phyloP scores from a whole-genome alignment of 2,888 invertebrate genomes.

The Acleris sparsana region DNA sequence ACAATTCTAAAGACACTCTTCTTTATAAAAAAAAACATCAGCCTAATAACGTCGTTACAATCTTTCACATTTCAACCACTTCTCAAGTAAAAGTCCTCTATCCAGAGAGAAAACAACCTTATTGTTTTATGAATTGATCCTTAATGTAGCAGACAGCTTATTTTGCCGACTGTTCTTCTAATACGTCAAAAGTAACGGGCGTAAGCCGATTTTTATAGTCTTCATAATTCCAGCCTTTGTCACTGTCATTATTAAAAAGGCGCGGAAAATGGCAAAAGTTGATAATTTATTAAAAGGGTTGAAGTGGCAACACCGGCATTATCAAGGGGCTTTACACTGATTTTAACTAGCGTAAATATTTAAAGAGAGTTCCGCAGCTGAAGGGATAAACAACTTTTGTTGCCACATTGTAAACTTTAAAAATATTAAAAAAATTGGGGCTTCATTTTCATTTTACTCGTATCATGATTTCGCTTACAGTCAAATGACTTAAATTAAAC shows the following conservation, averaged over 20 bases:
- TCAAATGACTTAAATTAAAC: no score
- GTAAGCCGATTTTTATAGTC: slow-evolving; percentile 23
- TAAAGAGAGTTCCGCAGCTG: not conserved
- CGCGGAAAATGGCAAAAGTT: not conserved
- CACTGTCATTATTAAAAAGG: slow-evolving; percentile 23
- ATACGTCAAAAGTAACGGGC: slow-evolving; percentile 11
- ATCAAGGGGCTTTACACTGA: slow-evolving; percentile 8
- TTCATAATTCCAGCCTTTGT: slow-evolving; percentile 3
- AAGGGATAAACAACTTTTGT: not conserved
- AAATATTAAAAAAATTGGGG: no score
- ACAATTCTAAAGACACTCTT: no score
- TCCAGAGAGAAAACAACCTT: no score
- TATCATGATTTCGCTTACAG: no score
- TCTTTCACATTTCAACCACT: no score
- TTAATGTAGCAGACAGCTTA: not conserved
- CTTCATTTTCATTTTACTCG: no score
- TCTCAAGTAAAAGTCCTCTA: no score
- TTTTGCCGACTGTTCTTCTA: slow-evolving; percentile 17
- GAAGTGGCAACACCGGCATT: slow-evolving; percentile 21
- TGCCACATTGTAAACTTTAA: no score
- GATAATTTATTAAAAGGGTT: slow-evolving; percentile 31
- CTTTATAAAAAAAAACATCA: no score
- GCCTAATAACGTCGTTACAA: no score
- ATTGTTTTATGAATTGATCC: no score
- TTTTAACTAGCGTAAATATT: slow-evolving; percentile 25